These are phyloP conservation scores for Borostomias antarcticus DNA, from an alignment of 2,797 vertebrate species.

Conservation along the genomic window DNA sequence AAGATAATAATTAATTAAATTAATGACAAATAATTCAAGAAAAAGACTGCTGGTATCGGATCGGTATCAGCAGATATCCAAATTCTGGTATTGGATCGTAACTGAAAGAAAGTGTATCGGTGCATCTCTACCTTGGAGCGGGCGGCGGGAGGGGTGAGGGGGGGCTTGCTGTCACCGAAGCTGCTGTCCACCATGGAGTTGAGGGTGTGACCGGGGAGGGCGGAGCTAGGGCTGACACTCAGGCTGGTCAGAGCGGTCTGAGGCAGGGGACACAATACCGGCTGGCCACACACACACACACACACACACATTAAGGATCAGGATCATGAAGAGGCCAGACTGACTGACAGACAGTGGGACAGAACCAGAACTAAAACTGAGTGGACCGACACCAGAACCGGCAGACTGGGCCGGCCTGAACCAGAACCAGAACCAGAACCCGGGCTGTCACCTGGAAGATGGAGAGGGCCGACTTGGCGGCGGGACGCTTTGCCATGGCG, in stretches of 20 bases:
- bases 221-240: constrained; percentile 84
- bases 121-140: constrained; percentile 71
- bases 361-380: too few species aligned
- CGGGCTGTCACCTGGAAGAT: constrained; percentile 90
- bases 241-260: constrained; percentile 84
- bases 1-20: too few species aligned
- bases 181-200: constrained; percentile 85
- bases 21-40: too few species aligned
- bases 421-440: too few species aligned
- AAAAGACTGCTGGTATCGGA: too few species aligned
- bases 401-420: neutral
- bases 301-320: too few species aligned
- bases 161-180: constrained; percentile 72
- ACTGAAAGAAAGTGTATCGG: too few species aligned
- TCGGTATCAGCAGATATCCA: too few species aligned
- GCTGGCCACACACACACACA: constrained; percentile 59
- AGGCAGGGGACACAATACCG: constrained; percentile 78
- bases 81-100: too few species aligned
- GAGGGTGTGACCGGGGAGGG: constrained; percentile 89
- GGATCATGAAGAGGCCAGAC: too few species aligned
- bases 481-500: constrained; percentile 76
- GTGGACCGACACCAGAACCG: neutral
- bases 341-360: too few species aligned
- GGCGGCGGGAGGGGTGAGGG: constrained; percentile 51
- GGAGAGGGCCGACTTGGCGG: constrained; percentile 87